Conservation (phyloP, 2,113 vertebrate genomes). For the Taxidea taxus region DNA sequence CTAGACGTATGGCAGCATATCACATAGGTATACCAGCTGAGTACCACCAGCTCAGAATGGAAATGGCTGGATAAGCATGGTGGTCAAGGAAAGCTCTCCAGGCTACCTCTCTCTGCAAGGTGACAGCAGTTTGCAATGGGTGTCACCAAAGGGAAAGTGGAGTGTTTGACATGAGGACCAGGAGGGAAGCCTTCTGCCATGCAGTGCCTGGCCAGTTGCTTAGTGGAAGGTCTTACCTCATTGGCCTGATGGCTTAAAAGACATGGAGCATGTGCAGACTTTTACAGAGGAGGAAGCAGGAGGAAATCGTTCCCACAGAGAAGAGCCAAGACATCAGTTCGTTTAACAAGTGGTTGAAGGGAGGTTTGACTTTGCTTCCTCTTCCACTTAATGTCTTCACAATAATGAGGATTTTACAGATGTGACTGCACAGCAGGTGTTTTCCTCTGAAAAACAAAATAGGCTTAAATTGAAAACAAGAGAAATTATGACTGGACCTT, state of each 20-base stretch:
- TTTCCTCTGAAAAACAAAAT: background rate
- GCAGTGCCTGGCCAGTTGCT: too few relatives aligned
- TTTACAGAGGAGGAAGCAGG: background rate
- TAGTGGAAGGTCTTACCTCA: background rate
- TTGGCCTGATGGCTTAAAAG: background rate
- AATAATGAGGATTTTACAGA: background rate
- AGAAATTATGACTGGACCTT: background rate
- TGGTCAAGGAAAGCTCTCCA: background rate
- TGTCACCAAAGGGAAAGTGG: background rate
- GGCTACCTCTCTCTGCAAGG: background rate
- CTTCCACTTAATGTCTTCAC: background rate
- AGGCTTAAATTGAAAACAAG: background rate
- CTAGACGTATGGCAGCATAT: too few relatives aligned
- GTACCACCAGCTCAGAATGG: background rate
- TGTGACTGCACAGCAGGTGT: background rate
- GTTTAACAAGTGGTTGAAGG: background rate
- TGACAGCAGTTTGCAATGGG: background rate
- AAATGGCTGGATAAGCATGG: background rate
- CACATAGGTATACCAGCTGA: background rate
- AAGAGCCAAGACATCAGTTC: background rate
- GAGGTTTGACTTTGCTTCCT: background rate
- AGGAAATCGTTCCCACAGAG: background rate
- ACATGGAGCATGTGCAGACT: too few relatives aligned
- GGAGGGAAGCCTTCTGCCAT: background rate
- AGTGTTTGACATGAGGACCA: rapidly evolving